Percentiles rank a stretch among this genome's conserved stretches.
Conservation (phyloP, 2,888 invertebrate species). For the Leptinotarsa juncta region DNA sequence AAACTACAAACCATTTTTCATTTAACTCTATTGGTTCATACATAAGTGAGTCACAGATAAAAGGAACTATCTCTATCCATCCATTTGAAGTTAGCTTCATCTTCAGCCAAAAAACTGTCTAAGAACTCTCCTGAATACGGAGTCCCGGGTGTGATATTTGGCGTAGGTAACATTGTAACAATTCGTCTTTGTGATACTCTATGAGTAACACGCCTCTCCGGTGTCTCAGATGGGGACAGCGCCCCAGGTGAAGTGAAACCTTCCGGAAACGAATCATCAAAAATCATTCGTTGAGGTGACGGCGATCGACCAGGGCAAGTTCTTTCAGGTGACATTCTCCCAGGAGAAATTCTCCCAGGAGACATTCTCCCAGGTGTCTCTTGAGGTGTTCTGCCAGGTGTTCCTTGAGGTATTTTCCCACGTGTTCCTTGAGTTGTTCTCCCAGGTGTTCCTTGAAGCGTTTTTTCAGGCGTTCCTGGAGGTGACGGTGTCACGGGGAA, state of each 20-base stretch:
- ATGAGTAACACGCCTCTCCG: not conserved
- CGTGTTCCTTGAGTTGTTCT: no score
- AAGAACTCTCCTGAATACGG: not conserved
- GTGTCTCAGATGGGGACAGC: not conserved
- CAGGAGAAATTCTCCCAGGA: not conserved
- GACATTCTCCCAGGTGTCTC: not conserved
- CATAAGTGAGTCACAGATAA: not conserved
- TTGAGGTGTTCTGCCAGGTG: no score
- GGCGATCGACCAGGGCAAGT: not conserved
- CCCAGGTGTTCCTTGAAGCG: not conserved
- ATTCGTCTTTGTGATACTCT: slow-evolving; percentile 8
- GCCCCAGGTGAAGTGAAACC: not conserved
- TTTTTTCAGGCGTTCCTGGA: not conserved
- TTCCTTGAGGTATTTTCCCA: no score
- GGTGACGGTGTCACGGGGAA: not conserved
- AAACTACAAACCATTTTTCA: not conserved
- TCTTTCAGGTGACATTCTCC: not conserved
- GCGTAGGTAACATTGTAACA: slow-evolving; percentile 3
- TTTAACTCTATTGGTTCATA: not conserved
- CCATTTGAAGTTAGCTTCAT: slow-evolving; percentile 9
- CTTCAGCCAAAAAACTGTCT: not conserved
- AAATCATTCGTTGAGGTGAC: not conserved
- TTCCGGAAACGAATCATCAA: not conserved
- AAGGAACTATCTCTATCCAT: not conserved
- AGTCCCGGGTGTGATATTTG: slow-evolving; percentile 6